Base-by-base conservation (phyloP, 2,797 vertebrate genomes). In the Staurois parvus region DNA sequence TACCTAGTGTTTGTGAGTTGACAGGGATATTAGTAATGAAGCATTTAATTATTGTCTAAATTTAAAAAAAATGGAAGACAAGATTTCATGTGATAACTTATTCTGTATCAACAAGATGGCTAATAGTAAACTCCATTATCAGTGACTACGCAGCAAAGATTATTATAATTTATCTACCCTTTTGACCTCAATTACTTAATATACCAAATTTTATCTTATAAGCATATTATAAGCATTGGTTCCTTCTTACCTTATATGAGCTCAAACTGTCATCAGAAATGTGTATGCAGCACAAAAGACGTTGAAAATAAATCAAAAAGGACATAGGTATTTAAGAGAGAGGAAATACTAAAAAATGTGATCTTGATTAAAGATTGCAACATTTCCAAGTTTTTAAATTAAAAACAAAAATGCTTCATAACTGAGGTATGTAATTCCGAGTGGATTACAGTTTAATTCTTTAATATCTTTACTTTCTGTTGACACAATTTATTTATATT, bases 271-370 rank as follows among this genome's bases (percentile, higher is more conserved):
- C 21, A 30, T 72, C 79, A 84, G 62, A 2, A 0, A 72, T 0
- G 0, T 1, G 28, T 28, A 21, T 78, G n/a, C 0, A 0, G 48
- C 40, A 73, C 69, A 30, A 67, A 17, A 66, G 70, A 83, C 0
- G 0, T 0, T 78, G 15, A 66, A 48, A 80, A 45, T 5, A 84
- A 6, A 7, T 11, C 52, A 29, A 73, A 64, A 64, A 80, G 8
- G 11, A 68, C 11, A 0, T 24, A 32, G 76, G 52, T 52, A 76
- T 42, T 83, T 88, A 59, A 2, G 48, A 11, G 15, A 24, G 45
- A 0, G 2, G 32, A 15, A 28, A 52, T 40, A 32, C 1, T 29
- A 3, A 62, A 64, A 28, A 32, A 86, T 28, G 34, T 74, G 84
- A 56, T 24, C 4, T 19, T 26, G 29, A 64, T 32, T 64, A 62